Evolutionary conservation across 1,140 invertebrate species (phyloP).

Genomic region (Dreissena rostriformis): DNA sequence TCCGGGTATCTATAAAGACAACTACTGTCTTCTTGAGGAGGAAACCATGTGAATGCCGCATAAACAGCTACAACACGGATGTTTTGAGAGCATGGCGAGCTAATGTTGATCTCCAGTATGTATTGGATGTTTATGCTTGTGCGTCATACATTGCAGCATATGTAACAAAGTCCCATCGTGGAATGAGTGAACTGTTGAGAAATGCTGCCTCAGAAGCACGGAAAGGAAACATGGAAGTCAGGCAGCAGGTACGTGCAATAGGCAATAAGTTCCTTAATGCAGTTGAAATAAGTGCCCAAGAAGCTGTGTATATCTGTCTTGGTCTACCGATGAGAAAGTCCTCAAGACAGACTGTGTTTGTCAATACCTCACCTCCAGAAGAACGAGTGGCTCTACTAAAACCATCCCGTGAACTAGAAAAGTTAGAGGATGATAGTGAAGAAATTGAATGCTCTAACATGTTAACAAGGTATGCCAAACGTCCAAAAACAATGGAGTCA

Average conservation of each 20-base stretch:
- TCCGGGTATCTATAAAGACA: too few relatives aligned
- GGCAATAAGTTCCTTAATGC: conserved; percentile 35
- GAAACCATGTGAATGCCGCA: too few relatives aligned
- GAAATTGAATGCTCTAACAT: conserved; percentile 29
- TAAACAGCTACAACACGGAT: conserved; percentile 7
- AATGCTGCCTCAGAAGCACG: conserved; percentile 12
- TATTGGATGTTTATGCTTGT: conserved; percentile 20
- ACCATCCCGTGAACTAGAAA: conserved; percentile 4
- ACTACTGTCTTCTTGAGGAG: too few relatives aligned
- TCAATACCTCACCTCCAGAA: conserved; percentile 21
- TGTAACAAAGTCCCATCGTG: conserved; percentile 15
- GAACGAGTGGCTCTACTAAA: conserved; percentile 30
- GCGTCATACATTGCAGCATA: conserved; percentile 18
- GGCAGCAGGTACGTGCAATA: conserved; percentile 4
- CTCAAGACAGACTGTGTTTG: conserved; percentile 22
- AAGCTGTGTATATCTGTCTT: conserved; percentile 28
- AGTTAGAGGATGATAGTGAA: conserved; percentile 17
- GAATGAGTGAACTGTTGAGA: conserved; percentile 23
- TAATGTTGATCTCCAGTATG: conserved; percentile 9
- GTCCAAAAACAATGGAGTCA: conserved; percentile 1
- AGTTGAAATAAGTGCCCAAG: conserved; percentile 27
- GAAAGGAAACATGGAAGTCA: conserved; percentile 3
- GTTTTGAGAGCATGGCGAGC: conserved; percentile 23
- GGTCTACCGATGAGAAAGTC: conserved; percentile 33
- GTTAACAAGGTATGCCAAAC: conserved; percentile 15